Conservation (phyloP, 1,140 invertebrate genomes). For the Euura saliciscinereae region DNA sequence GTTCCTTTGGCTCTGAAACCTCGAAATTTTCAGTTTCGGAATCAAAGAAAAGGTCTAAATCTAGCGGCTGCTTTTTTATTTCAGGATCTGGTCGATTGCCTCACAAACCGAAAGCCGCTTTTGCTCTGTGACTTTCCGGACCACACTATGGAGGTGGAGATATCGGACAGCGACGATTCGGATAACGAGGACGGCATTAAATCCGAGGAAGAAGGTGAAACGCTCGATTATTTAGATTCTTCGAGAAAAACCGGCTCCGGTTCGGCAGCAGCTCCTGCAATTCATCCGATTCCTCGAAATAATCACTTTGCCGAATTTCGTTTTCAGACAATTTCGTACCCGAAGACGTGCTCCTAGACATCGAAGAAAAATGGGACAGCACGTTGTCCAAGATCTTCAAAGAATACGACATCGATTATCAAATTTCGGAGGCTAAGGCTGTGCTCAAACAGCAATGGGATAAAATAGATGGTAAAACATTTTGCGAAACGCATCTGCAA, state of each 20-base stretch:
- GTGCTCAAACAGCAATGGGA: slow-evolving; percentile 38
- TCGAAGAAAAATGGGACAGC: slow-evolving; percentile 42
- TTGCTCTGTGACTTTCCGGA: slow-evolving; percentile 60
- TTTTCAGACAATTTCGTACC: slow-evolving; percentile 43
- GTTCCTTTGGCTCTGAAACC: background rate
- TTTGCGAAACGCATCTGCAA: too few species aligned
- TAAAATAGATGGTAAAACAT: slow-evolving; percentile 37
- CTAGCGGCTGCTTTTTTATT: slow-evolving; percentile 27
- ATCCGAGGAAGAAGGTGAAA: slow-evolving; percentile 24
- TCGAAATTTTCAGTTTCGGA: background rate
- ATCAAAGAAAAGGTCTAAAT: slow-evolving; percentile 17
- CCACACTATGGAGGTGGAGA: slow-evolving; percentile 63
- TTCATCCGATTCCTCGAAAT: too few species aligned
- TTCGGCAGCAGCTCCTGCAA: too few species aligned
- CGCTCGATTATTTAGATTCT: slow-evolving; percentile 5
- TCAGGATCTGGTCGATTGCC: slow-evolving; percentile 49
- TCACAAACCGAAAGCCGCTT: slow-evolving; percentile 52
- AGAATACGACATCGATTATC: slow-evolving; percentile 52
- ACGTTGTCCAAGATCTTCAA: slow-evolving; percentile 38
- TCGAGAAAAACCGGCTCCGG: background rate
- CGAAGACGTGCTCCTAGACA: slow-evolving; percentile 39
- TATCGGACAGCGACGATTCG: slow-evolving; percentile 62
- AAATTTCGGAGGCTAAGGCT: slow-evolving; percentile 40
- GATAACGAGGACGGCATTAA: slow-evolving; percentile 50
- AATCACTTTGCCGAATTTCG: background rate